A percentile compares a stretch with the other conserved stretches of the same genome.
Conservation (phyloP, 92 coral and sea anemone genomes). For the Siderastrea siderea region DNA sequence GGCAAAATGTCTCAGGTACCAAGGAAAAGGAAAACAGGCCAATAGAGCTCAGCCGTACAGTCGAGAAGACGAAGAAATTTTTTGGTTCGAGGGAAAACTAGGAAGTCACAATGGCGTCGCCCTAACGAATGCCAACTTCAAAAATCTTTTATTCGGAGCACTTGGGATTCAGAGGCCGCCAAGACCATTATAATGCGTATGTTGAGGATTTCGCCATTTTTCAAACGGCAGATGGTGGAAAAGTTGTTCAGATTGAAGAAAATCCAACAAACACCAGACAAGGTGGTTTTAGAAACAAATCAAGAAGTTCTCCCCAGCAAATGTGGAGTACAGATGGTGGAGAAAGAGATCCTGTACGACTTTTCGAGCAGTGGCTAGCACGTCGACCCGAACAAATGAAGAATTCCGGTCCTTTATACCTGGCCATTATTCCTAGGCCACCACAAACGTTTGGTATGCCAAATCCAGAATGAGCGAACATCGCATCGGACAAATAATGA, state of each 20-base stretch:
- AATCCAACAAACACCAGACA: too few species aligned
- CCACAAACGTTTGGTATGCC: too few species aligned
- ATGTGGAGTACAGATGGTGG: too few species aligned
- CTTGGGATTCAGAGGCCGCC: slow-evolving; percentile 57
- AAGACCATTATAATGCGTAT: slow-evolving; percentile 54
- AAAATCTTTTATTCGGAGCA: slow-evolving; percentile 21
- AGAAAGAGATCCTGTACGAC: too few species aligned
- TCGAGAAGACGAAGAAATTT: slow-evolving; percentile 13
- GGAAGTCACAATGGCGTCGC: slow-evolving; percentile 46
- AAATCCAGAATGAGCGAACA: too few species aligned
- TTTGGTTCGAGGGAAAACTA: slow-evolving; percentile 30
- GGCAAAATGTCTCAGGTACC: slow-evolving; percentile 2
- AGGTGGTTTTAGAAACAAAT: too few species aligned
- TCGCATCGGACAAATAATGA: too few species aligned
- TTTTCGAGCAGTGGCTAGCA: too few species aligned
- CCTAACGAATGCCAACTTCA: slow-evolving; percentile 1
- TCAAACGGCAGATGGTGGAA: slow-evolving; percentile 23
- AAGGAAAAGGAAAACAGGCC: slow-evolving; percentile 52
- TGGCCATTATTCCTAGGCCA: too few species aligned
- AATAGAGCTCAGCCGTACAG: slow-evolving; percentile 32
- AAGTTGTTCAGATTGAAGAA: neutral
- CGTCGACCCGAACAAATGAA: too few species aligned
- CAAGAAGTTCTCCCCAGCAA: too few species aligned
- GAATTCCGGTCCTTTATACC: too few species aligned
- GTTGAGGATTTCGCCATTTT: slow-evolving; percentile 41